Evolutionary conservation across 1,140 invertebrate genomes (phyloP).

Genomic region (Zaprionus vittiger): DNA sequence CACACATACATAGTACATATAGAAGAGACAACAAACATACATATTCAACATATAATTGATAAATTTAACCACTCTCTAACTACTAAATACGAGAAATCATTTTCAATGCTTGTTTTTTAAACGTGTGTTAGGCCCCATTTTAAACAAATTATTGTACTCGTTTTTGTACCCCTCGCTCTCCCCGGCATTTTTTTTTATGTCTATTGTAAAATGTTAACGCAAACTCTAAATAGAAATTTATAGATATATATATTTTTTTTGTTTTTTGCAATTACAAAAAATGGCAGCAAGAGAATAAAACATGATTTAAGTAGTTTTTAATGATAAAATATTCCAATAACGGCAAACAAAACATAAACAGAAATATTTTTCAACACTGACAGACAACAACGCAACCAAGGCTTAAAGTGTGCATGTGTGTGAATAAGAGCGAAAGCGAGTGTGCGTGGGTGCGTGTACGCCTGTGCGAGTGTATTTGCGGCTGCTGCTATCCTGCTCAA

Average conservation of each 20-base stretch:
- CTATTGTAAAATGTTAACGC: conserved; percentile 4
- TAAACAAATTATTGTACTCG: background rate
- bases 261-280: conserved; percentile 3
- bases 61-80: conserved; percentile 2
- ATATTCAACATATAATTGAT: conserved; percentile 22
- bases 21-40: conserved; percentile 9
- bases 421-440: conserved; percentile 8
- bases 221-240: conserved; percentile 1
- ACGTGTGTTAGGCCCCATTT: background rate
- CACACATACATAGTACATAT: conserved; percentile 23
- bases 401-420: conserved; percentile 10
- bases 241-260: conserved; percentile 17
- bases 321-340: conserved; percentile 43
- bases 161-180: background rate
- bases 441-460: conserved; percentile 5
- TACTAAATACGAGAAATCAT: background rate
- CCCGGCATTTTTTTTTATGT: background rate
- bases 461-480: conserved; percentile 5
- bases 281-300: conserved; percentile 33
- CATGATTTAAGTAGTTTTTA: conserved; percentile 50
- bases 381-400: conserved; percentile 9
- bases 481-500: conserved; percentile 39
- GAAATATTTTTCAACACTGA: conserved; percentile 15
- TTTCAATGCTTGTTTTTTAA: background rate
- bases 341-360: conserved; percentile 7